These are phyloP conservation scores for Gonatopus flavifemur DNA, from an alignment of 1,140 invertebrate species.

Conservation along the genomic window DNA sequence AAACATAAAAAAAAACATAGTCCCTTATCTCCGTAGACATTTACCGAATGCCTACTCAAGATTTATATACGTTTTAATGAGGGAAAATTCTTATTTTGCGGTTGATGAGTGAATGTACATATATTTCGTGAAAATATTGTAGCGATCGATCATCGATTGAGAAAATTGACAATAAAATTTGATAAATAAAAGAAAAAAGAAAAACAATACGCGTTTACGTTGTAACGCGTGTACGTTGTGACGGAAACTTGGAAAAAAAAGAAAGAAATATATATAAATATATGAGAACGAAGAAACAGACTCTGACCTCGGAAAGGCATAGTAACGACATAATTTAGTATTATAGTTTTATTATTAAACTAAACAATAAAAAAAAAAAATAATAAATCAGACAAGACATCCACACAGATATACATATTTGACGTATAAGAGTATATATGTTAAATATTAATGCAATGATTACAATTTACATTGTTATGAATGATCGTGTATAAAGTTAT, in stretches of 20 bases:
- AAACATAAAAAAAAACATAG: no score
- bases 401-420: slow-evolving; percentile 54
- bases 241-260: slow-evolving; percentile 10
- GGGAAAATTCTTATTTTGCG: no score
- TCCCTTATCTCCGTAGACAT: no score
- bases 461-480: slow-evolving; percentile 58
- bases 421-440: slow-evolving; percentile 55
- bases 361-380: no score
- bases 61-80: no score
- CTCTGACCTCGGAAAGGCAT: slow-evolving; percentile 46
- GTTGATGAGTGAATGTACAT: slow-evolving; percentile 13
- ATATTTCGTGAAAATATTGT: slow-evolving; percentile 50
- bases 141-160: slow-evolving; percentile 12
- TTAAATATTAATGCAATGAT: slow-evolving; percentile 59
- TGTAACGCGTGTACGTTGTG: neutral
- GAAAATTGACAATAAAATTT: slow-evolving; percentile 54
- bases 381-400: slow-evolving; percentile 51
- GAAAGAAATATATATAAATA: slow-evolving; percentile 7
- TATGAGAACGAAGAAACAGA: slow-evolving; percentile 24
- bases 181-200: slow-evolving; percentile 43
- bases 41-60: no score
- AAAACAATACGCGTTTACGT: slow-evolving; percentile 21
- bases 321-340: slow-evolving; percentile 54
- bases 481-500: slow-evolving; percentile 59
- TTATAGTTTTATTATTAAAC: slow-evolving; percentile 56